A percentile compares a stretch with the other conserved stretches of the same genome.
Evolutionary conservation across 2,797 vertebrate species (phyloP).

Genomic region (Schizopygopsis malacanthus): DNA sequence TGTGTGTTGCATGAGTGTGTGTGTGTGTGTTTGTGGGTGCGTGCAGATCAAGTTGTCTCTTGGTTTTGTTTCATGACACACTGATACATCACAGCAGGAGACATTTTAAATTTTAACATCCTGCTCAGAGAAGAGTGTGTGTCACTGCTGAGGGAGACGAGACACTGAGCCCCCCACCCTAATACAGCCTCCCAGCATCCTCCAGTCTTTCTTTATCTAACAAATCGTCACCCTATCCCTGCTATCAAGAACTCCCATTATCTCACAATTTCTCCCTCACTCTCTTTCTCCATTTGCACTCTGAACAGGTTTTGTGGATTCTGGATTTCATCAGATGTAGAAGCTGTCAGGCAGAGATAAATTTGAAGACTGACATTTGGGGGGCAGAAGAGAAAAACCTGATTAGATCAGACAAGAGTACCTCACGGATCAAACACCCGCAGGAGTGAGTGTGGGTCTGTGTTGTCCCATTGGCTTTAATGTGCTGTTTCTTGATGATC

Average conservation of each 20-base stretch:
- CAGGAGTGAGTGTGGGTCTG: not conserved
- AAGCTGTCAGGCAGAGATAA: slow-evolving; percentile 23
- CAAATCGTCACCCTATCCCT: slow-evolving; percentile 8
- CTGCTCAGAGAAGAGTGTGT: slow-evolving; percentile 20
- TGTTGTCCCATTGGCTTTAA: not conserved
- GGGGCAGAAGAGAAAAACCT: not conserved
- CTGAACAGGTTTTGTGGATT: slow-evolving; percentile 12
- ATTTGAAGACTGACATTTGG: slow-evolving; percentile 10
- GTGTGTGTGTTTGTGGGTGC: not conserved
- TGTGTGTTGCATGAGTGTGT: slow-evolving; percentile 7
- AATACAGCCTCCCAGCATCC: slow-evolving; percentile 8
- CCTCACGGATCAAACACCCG: not conserved
- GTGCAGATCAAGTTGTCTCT: slow-evolving; percentile 19
- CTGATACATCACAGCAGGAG: slow-evolving; percentile 33
- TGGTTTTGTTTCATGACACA: slow-evolving; percentile 11
- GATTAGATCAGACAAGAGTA: not conserved
- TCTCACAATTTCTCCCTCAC: slow-evolving; percentile 7
- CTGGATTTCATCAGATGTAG: slow-evolving; percentile 17
- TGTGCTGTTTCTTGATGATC: not conserved
- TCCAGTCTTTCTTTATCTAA: slow-evolving; percentile 23
- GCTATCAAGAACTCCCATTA: slow-evolving; percentile 22
- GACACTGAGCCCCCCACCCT: slow-evolving; percentile 7
- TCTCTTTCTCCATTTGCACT: not conserved
- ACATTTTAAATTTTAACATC: slow-evolving; percentile 45
- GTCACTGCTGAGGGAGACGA: slow-evolving; percentile 3